Conservation (phyloP, 2,888 invertebrate genomes). For the Lycocerus yunnanus region DNA sequence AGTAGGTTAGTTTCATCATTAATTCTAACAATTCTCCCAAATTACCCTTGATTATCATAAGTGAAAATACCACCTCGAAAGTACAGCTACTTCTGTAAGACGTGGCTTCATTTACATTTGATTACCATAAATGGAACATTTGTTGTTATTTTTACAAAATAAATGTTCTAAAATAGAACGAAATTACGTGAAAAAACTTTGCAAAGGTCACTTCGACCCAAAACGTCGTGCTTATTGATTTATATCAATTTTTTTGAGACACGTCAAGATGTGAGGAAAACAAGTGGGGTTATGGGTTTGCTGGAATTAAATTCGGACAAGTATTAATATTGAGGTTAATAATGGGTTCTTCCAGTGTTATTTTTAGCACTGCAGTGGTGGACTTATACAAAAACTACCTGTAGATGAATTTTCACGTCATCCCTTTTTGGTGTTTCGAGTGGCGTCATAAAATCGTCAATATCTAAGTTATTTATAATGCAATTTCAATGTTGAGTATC, state of each 20-base stretch:
- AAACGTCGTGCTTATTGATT: neutral
- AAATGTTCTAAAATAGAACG: neutral
- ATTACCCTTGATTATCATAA: neutral
- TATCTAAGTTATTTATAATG: neutral
- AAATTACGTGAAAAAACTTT: neutral
- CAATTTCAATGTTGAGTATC: neutral
- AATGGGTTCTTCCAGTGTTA: neutral
- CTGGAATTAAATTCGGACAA: neutral
- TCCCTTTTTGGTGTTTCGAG: neutral
- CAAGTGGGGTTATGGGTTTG: neutral
- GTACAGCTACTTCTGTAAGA: neutral
- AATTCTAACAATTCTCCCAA: neutral
- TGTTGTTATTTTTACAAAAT: neutral
- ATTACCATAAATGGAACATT: neutral
- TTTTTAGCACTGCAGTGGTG: neutral
- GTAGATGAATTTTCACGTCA: neutral
- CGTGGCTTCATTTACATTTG: neutral
- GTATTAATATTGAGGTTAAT: neutral
- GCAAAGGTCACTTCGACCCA: neutral
- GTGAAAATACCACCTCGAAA: neutral
- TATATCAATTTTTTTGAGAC: neutral
- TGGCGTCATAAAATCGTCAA: neutral
- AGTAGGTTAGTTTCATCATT: neutral
- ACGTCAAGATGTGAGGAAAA: neutral
- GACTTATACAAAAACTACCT: neutral